phyloP scores from a whole-genome alignment of 2,888 invertebrate species.

The Hipparchia semele region DNA sequence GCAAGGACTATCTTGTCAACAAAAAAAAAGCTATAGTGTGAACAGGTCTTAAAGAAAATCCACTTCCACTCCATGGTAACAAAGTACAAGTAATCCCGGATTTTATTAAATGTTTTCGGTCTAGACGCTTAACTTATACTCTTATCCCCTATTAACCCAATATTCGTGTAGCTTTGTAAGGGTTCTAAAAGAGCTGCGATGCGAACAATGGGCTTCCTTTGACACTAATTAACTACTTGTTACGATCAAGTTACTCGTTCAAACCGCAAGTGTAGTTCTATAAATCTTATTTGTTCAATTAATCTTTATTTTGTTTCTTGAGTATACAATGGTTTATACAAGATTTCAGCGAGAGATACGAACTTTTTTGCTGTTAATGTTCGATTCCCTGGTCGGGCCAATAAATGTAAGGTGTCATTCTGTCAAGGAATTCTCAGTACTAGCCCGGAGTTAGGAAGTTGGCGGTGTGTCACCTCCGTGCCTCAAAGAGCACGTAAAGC shows the following conservation, averaged over 20 bases:
- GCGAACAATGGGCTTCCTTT: slow-evolving; percentile 27
- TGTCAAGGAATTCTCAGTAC: too few relatives aligned
- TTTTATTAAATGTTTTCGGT: slow-evolving; percentile 24
- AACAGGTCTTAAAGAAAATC: slow-evolving; percentile 6
- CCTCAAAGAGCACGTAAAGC: too few relatives aligned
- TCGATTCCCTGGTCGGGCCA: too few relatives aligned
- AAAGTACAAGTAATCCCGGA: slow-evolving; percentile 20
- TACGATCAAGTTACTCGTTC: slow-evolving; percentile 16
- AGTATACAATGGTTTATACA: background rate
- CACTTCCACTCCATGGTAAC: slow-evolving; percentile 4
- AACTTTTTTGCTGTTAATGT: too few relatives aligned
- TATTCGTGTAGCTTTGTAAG: slow-evolving; percentile 25
- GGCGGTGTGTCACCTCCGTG: too few relatives aligned
- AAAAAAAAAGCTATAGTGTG: background rate
- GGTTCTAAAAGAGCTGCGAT: slow-evolving; percentile 28
- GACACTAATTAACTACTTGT: slow-evolving; percentile 25
- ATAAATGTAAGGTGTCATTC: too few relatives aligned
- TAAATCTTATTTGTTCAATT: slow-evolving; percentile 13
- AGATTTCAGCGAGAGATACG: too few relatives aligned
- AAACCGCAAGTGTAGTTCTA: slow-evolving; percentile 12
- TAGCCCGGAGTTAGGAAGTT: too few relatives aligned
- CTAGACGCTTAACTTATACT: slow-evolving; percentile 29
- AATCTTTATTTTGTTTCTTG: background rate
- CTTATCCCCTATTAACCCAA: slow-evolving; percentile 26
- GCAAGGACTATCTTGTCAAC: too few relatives aligned